phyloP scores from a whole-genome alignment of 2,888 invertebrate genomes.

The Atrina japonica region DNA sequence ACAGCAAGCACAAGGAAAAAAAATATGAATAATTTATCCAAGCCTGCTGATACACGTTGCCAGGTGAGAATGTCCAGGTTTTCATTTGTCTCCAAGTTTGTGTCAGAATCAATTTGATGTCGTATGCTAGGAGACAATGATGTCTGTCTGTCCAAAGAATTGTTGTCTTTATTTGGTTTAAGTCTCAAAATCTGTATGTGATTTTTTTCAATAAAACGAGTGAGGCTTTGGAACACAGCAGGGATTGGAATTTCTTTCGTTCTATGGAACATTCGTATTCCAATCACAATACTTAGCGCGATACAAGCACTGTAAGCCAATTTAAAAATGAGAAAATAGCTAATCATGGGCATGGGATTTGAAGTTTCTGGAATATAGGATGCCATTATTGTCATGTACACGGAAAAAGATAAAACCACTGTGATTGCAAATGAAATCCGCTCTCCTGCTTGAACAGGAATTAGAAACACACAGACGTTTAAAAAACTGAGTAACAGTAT shows the following conservation, averaged over 20 bases:
- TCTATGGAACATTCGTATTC: neutral
- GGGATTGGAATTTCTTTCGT: neutral
- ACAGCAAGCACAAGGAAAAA: constrained; percentile 2
- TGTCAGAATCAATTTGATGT: too few relatives aligned
- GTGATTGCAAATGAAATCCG: constrained; percentile 52
- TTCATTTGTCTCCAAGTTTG: too few relatives aligned
- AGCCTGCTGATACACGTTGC: neutral
- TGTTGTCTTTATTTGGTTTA: neutral
- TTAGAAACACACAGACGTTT: constrained; percentile 51
- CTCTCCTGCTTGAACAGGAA: constrained; percentile 50
- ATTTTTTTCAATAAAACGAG: neutral
- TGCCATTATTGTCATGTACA: constrained; percentile 51
- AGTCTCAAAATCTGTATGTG: neutral
- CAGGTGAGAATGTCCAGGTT: too few relatives aligned
- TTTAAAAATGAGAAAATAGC: constrained; percentile 11
- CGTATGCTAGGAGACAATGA: too few relatives aligned
- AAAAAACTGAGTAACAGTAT: constrained; percentile 42
- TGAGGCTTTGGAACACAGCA: neutral
- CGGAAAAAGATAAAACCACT: constrained; percentile 50
- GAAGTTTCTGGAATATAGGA: constrained; percentile 51
- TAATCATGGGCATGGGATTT: constrained; percentile 9
- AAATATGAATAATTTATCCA: constrained; percentile 3
- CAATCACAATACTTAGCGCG: neutral
- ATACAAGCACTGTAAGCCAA: constrained; percentile 5
- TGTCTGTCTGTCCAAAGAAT: neutral